These are phyloP conservation scores for Caenorhabditis auriculariae DNA, from an alignment of 2,888 invertebrate genomes.

Conservation along the genomic window DNA sequence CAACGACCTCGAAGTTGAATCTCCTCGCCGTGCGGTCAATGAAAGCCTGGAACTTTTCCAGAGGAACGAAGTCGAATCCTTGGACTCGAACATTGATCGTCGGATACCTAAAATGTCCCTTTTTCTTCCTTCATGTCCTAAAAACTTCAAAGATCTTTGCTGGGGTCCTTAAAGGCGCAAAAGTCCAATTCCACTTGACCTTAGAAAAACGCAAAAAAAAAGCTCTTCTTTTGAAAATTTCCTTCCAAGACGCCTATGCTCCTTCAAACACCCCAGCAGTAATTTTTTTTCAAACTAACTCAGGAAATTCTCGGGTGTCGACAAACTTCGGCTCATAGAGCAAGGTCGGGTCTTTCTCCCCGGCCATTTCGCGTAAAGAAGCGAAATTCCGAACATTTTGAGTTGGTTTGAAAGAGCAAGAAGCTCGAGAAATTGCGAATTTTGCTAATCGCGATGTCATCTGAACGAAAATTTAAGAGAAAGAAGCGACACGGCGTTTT, in stretches of 20 bases:
- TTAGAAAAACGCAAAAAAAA: not conserved
- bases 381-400: constrained; percentile 25
- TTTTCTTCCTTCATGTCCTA: not conserved
- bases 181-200: not conserved
- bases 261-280: not conserved
- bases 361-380: constrained; percentile 39
- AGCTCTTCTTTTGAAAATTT: not conserved
- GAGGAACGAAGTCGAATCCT: constrained; percentile 50
- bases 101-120: constrained; percentile 24
- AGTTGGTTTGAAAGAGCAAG: too few relatives aligned
- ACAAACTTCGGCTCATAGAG: constrained; percentile 52
- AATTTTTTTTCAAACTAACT: constrained; percentile 24
- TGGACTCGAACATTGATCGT: constrained; percentile 54
- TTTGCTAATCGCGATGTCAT: too few relatives aligned
- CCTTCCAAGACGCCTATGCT: too few relatives aligned
- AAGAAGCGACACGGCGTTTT: too few relatives aligned
- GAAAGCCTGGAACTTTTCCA: constrained; percentile 58
- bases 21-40: constrained; percentile 48
- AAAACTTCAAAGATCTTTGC: not conserved
- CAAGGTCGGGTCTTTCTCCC: constrained; percentile 22
- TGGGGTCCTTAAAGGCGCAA: not conserved
- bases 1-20: constrained; percentile 52
- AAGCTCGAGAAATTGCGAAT: too few relatives aligned
- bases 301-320: constrained; percentile 49
- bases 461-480: too few relatives aligned